These are phyloP conservation scores for Seira musarum DNA, from an alignment of 2,888 invertebrate genomes.

Conservation along the genomic window DNA sequence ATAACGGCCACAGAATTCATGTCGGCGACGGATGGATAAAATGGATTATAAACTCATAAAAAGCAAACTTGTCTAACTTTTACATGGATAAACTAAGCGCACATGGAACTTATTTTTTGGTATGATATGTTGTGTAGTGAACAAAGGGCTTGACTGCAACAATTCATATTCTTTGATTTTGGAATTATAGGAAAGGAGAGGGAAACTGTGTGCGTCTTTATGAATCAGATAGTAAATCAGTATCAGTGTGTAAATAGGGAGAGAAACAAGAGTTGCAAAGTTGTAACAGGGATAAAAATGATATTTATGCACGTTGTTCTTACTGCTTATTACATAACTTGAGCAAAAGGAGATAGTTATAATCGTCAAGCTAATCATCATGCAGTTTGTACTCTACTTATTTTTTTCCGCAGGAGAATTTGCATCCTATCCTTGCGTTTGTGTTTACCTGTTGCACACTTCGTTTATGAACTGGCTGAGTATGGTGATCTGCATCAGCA, in stretches of 20 bases:
- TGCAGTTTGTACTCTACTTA: slow-evolving; percentile 12
- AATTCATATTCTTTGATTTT: neutral
- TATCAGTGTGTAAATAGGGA: neutral
- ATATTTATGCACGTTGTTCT: neutral
- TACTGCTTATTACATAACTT: neutral
- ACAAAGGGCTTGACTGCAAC: too few species aligned
- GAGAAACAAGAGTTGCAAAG: slow-evolving; percentile 1
- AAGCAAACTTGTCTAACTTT: slow-evolving; percentile 2
- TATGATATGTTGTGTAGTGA: neutral
- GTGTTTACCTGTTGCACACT: neutral
- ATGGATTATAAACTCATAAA: neutral
- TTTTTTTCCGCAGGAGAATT: neutral
- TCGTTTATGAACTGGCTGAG: neutral
- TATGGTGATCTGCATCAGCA: neutral
- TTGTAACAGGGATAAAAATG: neutral
- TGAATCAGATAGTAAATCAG: slow-evolving; percentile 9
- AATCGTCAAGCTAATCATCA: slow-evolving; percentile 5
- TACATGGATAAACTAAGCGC: neutral
- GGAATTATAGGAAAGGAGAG: neutral
- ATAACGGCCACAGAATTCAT: neutral
- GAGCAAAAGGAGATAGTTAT: neutral
- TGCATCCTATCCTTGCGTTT: neutral
- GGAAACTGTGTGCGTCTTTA: neutral
- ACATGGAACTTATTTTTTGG: neutral
- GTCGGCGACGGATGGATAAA: neutral